These are phyloP conservation scores for Heteropelma amictum DNA, from an alignment of 2,888 invertebrate genomes.

Conservation along the genomic window DNA sequence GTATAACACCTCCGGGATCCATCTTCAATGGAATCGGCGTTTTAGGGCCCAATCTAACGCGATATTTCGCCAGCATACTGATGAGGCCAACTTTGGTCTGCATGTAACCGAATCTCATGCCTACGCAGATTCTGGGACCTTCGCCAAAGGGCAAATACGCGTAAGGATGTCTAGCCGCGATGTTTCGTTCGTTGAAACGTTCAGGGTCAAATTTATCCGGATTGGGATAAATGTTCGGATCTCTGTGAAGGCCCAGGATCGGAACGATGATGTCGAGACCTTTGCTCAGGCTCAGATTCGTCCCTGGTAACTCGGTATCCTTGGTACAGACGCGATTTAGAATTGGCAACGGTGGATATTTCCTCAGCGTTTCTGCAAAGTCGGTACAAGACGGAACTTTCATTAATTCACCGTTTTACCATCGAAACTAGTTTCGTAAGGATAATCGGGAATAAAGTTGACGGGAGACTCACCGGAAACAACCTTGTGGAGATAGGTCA, in stretches of 20 bases:
- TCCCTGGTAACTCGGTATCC: conserved; percentile 62
- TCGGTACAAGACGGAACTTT: background rate
- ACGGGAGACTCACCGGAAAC: conserved; percentile 69
- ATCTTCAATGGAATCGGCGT: conserved; percentile 54
- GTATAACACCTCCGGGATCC: conserved; percentile 53
- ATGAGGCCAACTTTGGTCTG: conserved; percentile 66
- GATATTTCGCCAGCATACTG: conserved; percentile 57
- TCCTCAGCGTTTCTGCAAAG: conserved; percentile 75
- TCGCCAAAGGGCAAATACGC: conserved; percentile 70
- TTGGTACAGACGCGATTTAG: conserved; percentile 74
- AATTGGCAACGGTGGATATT: conserved; percentile 73
- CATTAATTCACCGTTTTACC: too few relatives aligned
- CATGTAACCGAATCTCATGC: conserved; percentile 66
- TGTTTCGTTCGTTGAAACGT: conserved; percentile 76
- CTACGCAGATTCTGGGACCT: conserved; percentile 71
- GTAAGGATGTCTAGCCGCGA: conserved; percentile 65
- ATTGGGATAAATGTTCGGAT: conserved; percentile 78
- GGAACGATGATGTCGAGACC: conserved; percentile 74
- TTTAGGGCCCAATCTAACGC: conserved; percentile 55
- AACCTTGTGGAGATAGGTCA: conserved; percentile 78
- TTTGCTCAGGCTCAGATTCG: conserved; percentile 61
- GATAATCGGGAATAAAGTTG: background rate
- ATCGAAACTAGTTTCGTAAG: background rate
- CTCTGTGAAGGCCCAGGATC: conserved; percentile 77
- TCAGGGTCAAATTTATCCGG: conserved; percentile 80